phyloP scores from a whole-genome alignment of 2,797 vertebrate genomes.

The Brachyrhaphis roseni region DNA sequence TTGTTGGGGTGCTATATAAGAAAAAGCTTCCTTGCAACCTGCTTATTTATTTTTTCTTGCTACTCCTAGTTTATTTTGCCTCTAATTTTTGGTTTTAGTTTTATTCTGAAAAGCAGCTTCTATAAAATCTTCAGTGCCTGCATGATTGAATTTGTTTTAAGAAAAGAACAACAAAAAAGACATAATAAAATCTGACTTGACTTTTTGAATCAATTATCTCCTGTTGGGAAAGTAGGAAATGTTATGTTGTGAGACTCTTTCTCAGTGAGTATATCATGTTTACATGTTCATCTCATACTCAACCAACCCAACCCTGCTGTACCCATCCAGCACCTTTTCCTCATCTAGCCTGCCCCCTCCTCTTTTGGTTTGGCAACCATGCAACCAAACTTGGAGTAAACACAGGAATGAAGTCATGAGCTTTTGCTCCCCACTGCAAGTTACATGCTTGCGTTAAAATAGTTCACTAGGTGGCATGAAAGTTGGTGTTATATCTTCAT shows the following conservation, averaged over 20 bases:
- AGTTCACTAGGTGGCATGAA: conserved; percentile 59
- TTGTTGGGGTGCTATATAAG: conserved; percentile 21
- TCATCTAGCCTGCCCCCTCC: conserved; percentile 55
- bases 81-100: conserved; percentile 54
- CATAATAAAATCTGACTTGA: conserved; percentile 68
- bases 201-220: conserved; percentile 88
- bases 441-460: conserved; percentile 43
- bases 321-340: conserved; percentile 65
- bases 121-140: conserved; percentile 49
- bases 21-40: conserved; percentile 45
- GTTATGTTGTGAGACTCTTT: conserved; percentile 91
- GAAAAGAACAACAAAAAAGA: conserved; percentile 15
- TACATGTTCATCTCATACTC: conserved; percentile 90
- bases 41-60: conserved; percentile 45
- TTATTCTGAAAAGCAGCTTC: conserved; percentile 41
- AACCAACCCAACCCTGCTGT: conserved; percentile 64
- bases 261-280: conserved; percentile 96
- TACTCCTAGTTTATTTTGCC: conserved; percentile 46
- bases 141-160: conserved; percentile 79
- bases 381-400: conserved; percentile 61
- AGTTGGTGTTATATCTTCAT: conserved; percentile 62
- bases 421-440: conserved; percentile 50
- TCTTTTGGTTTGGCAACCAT: conserved; percentile 76
- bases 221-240: conserved; percentile 92
- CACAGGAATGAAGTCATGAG: conserved; percentile 65